Conservation (phyloP, 35 echinoderm and acorn worm species). For the Anneissia japonica region DNA sequence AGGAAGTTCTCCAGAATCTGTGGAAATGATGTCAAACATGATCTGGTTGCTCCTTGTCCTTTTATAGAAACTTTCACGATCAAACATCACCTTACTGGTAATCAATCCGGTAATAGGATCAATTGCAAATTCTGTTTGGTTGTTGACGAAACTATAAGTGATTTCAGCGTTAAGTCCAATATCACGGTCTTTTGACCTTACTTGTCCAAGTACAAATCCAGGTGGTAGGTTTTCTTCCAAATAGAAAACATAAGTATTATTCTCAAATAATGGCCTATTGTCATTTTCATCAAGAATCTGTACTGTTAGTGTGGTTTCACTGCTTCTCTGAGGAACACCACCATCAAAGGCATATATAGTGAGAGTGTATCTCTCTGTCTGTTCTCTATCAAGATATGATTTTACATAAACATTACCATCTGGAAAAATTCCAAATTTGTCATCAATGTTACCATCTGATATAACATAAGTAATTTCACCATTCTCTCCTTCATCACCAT, state of each 20-base stretch:
- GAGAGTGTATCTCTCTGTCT: conserved; percentile 42
- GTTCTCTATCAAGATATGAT: conserved; percentile 66
- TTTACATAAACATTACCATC: conserved; percentile 86
- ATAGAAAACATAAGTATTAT: conserved; percentile 73
- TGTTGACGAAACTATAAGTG: conserved; percentile 41
- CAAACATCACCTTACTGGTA: conserved; percentile 42
- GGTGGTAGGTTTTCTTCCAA: conserved; percentile 42
- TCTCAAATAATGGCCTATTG: conserved; percentile 77
- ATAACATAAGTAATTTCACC: conserved; percentile 72
- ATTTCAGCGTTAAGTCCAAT: conserved; percentile 66
- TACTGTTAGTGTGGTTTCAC: conserved; percentile 33
- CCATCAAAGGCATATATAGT: conserved; percentile 59
- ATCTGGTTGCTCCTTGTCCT: conserved; percentile 14
- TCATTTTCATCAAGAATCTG: conserved; percentile 88
- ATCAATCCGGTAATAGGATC: conserved; percentile 50
- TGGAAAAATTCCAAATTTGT: conserved; percentile 96
- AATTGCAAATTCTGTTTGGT: conserved; percentile 65
- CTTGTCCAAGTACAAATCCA: conserved; percentile 41
- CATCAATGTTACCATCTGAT: conserved; percentile 50
- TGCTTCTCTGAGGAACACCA: conserved; percentile 62
- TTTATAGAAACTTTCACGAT: conserved; percentile 48
- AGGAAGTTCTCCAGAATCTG: conserved; percentile 44
- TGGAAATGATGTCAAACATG: conserved; percentile 48
- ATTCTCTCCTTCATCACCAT: conserved; percentile 82
- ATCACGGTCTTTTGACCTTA: conserved; percentile 64